These are phyloP conservation scores for Capromys pilorides DNA, from an alignment of 2,797 vertebrate genomes.

Conservation along the genomic window DNA sequence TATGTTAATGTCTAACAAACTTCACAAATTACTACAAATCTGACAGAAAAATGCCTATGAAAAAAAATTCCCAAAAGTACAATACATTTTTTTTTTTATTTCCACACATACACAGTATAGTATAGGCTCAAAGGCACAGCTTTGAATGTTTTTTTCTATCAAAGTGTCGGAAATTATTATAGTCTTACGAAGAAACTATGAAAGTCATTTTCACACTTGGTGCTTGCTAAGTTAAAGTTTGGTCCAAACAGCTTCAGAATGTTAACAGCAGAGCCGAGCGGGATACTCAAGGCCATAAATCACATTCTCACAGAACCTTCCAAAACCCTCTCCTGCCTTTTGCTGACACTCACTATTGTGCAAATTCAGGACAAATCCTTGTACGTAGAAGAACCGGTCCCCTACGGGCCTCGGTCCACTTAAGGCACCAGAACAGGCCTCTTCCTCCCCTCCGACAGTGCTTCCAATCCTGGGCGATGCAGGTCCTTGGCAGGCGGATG, in stretches of 20 bases:
- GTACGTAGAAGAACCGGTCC: constrained; percentile 72
- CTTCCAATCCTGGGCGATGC: constrained; percentile 60
- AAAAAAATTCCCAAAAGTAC: constrained; percentile 88
- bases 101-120: constrained; percentile 89
- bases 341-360: constrained; percentile 83
- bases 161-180: constrained; percentile 84
- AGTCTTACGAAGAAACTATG: constrained; percentile 81
- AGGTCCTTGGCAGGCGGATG: background rate
- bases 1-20: constrained; percentile 97
- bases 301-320: constrained; percentile 64
- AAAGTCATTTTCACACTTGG: constrained; percentile 82
- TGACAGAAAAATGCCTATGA: constrained; percentile 91
- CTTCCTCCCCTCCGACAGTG: constrained; percentile 68
- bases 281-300: constrained; percentile 33
- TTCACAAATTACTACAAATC: constrained; percentile 93
- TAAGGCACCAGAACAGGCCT: constrained; percentile 82
- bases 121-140: constrained; percentile 91
- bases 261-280: constrained; percentile 61
- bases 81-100: constrained; percentile 86
- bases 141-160: constrained; percentile 85
- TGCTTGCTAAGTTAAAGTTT: constrained; percentile 78
- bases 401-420: constrained; percentile 81
- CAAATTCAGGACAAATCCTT: constrained; percentile 85
- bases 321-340: constrained; percentile 74
- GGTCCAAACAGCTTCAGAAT: constrained; percentile 77